Conservation (phyloP, 2,113 vertebrate genomes). For the Peromyscus maniculatus region DNA sequence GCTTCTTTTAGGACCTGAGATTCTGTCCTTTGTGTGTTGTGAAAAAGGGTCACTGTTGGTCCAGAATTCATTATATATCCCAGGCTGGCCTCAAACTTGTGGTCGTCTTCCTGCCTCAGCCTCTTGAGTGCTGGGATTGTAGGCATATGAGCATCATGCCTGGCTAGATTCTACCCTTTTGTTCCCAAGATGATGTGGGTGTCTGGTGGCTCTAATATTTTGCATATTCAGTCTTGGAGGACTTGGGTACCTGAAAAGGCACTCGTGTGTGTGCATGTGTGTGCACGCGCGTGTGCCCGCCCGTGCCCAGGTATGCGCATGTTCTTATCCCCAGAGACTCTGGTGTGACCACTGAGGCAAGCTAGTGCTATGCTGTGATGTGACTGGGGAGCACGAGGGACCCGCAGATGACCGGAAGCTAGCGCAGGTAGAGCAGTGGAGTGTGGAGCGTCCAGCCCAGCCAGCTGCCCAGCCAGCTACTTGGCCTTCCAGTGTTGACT, state of each 20-base stretch:
- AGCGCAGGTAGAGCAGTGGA: background rate
- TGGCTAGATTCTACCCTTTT: background rate
- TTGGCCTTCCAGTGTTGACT: constrained; percentile 43
- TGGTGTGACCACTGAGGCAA: no score
- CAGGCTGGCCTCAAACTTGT: background rate
- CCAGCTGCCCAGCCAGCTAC: background rate
- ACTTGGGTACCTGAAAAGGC: background rate
- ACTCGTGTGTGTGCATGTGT: no score
- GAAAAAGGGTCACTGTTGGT: background rate
- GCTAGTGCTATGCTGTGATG: background rate
- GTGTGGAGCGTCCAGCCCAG: background rate
- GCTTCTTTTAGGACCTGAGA: background rate
- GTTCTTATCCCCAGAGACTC: background rate
- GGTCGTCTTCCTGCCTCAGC: background rate
- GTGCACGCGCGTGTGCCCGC: background rate
- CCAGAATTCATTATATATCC: background rate
- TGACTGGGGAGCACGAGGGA: background rate
- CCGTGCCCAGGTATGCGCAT: no score
- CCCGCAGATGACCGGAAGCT: background rate
- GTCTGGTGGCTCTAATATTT: background rate
- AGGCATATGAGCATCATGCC: background rate
- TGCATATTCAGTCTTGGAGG: background rate
- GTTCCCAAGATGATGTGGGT: background rate
- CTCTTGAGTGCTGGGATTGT: background rate
- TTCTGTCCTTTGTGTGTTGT: background rate